A percentile compares a stretch with the other conserved stretches of the same genome.
phyloP scores from a whole-genome alignment of 2,888 invertebrate genomes.

The Cephonodes hylas region DNA sequence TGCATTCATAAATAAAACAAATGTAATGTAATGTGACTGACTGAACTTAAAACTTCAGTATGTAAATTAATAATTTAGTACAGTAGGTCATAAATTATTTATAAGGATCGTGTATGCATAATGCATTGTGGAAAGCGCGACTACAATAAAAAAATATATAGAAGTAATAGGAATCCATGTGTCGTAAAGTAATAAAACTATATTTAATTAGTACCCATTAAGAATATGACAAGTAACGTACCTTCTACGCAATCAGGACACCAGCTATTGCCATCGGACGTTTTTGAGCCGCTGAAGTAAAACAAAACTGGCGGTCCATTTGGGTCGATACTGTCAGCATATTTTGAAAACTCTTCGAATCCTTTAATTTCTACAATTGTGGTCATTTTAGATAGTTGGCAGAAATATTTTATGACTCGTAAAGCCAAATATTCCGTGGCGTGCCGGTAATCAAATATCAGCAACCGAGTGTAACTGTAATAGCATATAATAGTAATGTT shows the following conservation, averaged over 20 bases:
- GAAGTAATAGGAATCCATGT: background rate
- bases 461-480: no score
- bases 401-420: no score
- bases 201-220: background rate
- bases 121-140: no score
- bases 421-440: background rate
- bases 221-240: conserved; percentile 52
- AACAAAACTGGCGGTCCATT: conserved; percentile 69
- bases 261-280: conserved; percentile 88
- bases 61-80: no score
- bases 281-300: conserved; percentile 85
- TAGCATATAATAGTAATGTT: no score
- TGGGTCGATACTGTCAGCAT: conserved; percentile 73
- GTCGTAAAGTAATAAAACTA: no score
- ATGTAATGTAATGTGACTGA: no score
- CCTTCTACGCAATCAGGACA: conserved; percentile 93
- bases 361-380: conserved; percentile 70
- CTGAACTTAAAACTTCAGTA: no score
- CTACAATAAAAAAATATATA: no score
- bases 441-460: background rate
- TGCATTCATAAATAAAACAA: no score
- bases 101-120: no score
- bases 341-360: conserved; percentile 82
- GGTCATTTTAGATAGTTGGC: conserved; percentile 47
- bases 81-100: no score